Evolutionary conservation across 2,888 invertebrate genomes (phyloP), one percentile per base, ranked within the genome.

Genomic region (Ochropacha duplaris): DNA sequence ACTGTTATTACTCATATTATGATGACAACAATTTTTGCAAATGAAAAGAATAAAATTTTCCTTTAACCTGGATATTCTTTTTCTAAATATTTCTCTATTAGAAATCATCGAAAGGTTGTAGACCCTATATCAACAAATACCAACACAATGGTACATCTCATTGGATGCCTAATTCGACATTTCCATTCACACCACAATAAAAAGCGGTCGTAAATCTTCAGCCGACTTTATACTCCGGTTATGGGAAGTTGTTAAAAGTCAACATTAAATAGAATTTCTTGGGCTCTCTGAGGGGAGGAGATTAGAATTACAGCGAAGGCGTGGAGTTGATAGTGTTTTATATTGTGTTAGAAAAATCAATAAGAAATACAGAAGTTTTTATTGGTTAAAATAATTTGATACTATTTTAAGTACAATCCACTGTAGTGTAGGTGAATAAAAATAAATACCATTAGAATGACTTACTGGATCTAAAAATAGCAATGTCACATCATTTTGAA

Each of bases 161-260:
- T 65, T 62, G 54, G 57, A 55, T 58, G 66, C 70, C 69, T 66
- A 81, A 81, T 80, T 81, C 81, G 78, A 77, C 78, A 76, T 81
- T 73, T 84, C 80, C 81, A 82, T 87, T 87, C 83, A 83, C 87
- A 82, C 84, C 62, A 79, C 76, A 79, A 83, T 89, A 87, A 89
- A 77, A 67, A 68, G 66, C 63, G 62, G 56, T 81, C 82, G 80
- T 86, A 83, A 86, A 86, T 81, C 76, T 74, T 71, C 69, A 66
- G 62, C 65, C 65, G 60, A 71, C 71, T 79, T 70, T 74, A 74
- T 76, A 70, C 60, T 63, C 71, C 60, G 63, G 59, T 77, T 76
- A 75, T 71, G 64, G 73, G 70, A 57, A 67, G 78, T 78, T 83
- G 81, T 86, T 84, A 82, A 83, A 81, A 80, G 78, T 76, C 77